phyloP scores from a whole-genome alignment of 1,140 invertebrate genomes.

The Acromyrmex heyeri region DNA sequence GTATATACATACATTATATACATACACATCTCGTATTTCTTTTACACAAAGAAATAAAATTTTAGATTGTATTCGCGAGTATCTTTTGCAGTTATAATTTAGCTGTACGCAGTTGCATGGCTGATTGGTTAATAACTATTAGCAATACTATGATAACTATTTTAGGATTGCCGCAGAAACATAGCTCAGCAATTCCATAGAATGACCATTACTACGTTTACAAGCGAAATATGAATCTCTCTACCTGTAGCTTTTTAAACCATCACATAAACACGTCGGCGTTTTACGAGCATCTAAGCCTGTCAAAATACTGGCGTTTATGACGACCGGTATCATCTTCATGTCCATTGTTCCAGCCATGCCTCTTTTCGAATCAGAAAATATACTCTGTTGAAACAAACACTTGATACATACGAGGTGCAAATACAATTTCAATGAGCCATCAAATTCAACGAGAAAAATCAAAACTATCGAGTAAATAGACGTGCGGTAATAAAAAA shows the following conservation, averaged over 20 bases:
- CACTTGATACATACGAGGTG: conserved; percentile 9
- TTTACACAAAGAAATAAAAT: neutral
- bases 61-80: neutral
- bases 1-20: too few species aligned
- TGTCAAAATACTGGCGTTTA: conserved; percentile 70
- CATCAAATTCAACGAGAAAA: neutral
- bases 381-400: conserved; percentile 60
- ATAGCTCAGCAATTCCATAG: neutral
- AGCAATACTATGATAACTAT: conserved; percentile 34
- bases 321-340: conserved; percentile 67
- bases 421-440: conserved; percentile 27
- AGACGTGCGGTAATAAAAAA: neutral
- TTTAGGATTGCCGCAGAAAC: neutral
- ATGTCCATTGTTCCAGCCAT: conserved; percentile 71
- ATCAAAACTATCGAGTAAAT: neutral
- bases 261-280: conserved; percentile 10
- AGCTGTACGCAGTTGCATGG: neutral
- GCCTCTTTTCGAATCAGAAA: conserved; percentile 49
- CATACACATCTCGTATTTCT: neutral
- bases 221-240: neutral
- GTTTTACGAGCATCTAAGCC: conserved; percentile 70
- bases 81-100: conserved; percentile 1
- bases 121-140: conserved; percentile 8
- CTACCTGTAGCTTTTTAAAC: neutral
- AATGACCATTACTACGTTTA: conserved; percentile 2